These are phyloP conservation scores for Xenopus petersii DNA, from an alignment of 2,797 vertebrate genomes.

Conservation along the genomic window DNA sequence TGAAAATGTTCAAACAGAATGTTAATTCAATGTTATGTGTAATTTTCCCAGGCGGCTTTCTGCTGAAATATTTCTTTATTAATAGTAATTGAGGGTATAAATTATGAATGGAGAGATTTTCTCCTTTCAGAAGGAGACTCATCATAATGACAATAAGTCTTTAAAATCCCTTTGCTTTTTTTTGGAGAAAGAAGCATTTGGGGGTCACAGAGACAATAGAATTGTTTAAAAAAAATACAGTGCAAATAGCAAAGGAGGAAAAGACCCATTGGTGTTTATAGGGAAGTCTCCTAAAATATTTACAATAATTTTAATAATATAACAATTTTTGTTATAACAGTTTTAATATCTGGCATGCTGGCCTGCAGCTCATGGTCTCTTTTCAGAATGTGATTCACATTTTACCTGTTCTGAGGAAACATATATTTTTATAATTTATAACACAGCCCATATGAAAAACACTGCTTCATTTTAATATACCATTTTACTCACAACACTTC, in stretches of 20 bases:
- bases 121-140: slow-evolving; percentile 88
- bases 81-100: slow-evolving; percentile 99
- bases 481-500: no score
- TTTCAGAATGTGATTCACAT: no score
- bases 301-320: not conserved
- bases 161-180: slow-evolving; percentile 74
- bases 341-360: no score
- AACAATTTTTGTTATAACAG: no score
- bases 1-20: slow-evolving; percentile 99
- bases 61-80: slow-evolving; percentile 98
- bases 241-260: not conserved
- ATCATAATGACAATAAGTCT: slow-evolving; percentile 95
- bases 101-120: slow-evolving; percentile 99
- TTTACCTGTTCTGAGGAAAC: no score
- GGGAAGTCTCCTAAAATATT: not conserved
- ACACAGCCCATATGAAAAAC: no score
- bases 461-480: no score
- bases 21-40: slow-evolving; percentile 98
- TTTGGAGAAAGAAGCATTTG: slow-evolving; percentile 55
- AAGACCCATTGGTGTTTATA: not conserved
- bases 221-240: slow-evolving; percentile 31
- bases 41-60: slow-evolving; percentile 92
- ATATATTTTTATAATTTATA: no score
- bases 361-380: no score
- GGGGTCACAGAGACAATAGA: slow-evolving; percentile 53